These are phyloP conservation scores for Junco hyemalis DNA, from an alignment of 2,113 vertebrate genomes.

Conservation along the genomic window DNA sequence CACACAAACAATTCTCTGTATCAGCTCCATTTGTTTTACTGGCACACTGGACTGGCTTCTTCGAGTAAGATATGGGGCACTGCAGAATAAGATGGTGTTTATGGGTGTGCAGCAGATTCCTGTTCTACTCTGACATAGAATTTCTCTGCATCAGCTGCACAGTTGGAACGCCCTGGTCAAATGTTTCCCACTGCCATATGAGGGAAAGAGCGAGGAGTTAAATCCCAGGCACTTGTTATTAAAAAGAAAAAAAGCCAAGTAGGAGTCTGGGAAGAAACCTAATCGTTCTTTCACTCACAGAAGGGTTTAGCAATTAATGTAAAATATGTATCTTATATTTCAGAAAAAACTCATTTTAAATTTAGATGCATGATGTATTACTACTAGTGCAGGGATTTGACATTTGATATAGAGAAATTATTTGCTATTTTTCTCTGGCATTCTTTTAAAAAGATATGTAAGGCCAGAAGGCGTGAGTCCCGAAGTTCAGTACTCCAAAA, in stretches of 20 bases:
- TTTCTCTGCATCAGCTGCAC: neutral
- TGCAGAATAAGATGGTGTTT: neutral
- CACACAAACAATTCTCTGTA: neutral
- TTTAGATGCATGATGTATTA: neutral
- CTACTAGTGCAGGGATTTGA: neutral
- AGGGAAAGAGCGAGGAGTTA: neutral
- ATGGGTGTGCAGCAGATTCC: neutral
- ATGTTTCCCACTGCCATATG: neutral
- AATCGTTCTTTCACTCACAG: neutral
- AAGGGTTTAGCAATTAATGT: conserved; percentile 9
- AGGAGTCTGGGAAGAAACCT: conserved; percentile 27
- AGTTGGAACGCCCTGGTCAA: neutral
- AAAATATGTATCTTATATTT: neutral
- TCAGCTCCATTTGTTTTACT: conserved; percentile 16
- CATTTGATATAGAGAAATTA: conserved; percentile 15
- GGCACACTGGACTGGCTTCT: neutral
- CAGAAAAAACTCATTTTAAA: neutral
- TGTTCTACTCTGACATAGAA: neutral
- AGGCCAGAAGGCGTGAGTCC: neutral
- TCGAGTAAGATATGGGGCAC: neutral
- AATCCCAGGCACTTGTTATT: conserved; percentile 6
- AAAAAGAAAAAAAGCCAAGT: neutral
- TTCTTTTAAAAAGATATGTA: neutral
- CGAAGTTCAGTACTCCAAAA: neutral
- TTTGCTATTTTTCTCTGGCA: conserved; percentile 6